Conservation (phyloP, 2,113 vertebrate genomes). For the Martes martes region DNA sequence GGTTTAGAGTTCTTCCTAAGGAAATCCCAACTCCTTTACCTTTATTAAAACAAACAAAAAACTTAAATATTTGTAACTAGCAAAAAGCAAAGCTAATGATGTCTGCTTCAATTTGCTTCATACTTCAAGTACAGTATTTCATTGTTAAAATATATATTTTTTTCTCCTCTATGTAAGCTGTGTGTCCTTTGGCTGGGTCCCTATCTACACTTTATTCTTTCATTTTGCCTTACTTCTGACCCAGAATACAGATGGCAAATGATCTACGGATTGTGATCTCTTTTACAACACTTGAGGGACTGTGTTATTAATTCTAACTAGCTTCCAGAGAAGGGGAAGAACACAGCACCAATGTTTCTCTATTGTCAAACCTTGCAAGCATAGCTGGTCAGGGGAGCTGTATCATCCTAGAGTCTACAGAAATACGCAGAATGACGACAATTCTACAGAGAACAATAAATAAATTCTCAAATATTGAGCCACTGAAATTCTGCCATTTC, state of each 20-base stretch:
- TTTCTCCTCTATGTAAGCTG: not conserved
- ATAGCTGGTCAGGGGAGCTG: not conserved
- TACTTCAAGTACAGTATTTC: not conserved
- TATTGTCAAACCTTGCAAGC: not conserved
- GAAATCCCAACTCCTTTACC: not conserved
- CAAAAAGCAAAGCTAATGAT: not conserved
- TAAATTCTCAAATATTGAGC: conserved; percentile 38
- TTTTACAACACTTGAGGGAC: not conserved
- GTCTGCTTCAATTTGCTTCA: not conserved
- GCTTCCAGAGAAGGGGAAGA: not conserved
- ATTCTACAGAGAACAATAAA: not conserved
- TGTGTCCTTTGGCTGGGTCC: not conserved
- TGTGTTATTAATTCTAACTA: not conserved
- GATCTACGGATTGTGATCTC: not conserved
- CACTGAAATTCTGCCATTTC: not conserved
- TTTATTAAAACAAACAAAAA: not conserved
- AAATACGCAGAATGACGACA: not conserved
- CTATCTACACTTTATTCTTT: not conserved
- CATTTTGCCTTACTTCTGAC: not conserved
- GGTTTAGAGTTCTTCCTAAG: not conserved
- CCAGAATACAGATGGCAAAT: not conserved
- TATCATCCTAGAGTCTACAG: not conserved
- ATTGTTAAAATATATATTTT: not conserved
- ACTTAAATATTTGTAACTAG: not conserved
- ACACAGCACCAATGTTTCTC: not conserved